These are phyloP conservation scores for Schizopygopsis pylzovi DNA, from an alignment of 2,797 vertebrate genomes.

Conservation along the genomic window DNA sequence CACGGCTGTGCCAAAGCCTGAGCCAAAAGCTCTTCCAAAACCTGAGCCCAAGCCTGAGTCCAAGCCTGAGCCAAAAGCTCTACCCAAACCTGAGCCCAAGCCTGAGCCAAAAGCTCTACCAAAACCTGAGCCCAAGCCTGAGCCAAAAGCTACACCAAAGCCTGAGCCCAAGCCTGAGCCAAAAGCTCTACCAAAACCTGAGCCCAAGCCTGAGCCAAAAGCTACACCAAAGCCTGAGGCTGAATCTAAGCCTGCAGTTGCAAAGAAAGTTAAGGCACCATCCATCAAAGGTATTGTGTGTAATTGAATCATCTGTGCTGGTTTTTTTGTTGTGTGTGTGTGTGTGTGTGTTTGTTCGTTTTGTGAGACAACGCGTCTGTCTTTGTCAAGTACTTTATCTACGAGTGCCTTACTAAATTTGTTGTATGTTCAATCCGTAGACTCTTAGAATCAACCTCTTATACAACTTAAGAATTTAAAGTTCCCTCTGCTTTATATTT, in stretches of 20 bases:
- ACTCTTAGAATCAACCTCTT: slow-evolving; percentile 12
- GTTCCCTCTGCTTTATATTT: slow-evolving; percentile 18
- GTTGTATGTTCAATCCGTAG: slow-evolving; percentile 40
- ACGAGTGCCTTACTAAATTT: slow-evolving; percentile 5
- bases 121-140: slow-evolving; percentile 16
- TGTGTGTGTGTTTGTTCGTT: slow-evolving; percentile 43
- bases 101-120: slow-evolving; percentile 50
- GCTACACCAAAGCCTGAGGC: slow-evolving; percentile 24
- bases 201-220: slow-evolving; percentile 14
- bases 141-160: slow-evolving; percentile 1
- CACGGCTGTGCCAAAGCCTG: background rate
- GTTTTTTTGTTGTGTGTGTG: background rate
- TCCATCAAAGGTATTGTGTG: slow-evolving; percentile 79
- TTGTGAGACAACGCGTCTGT: slow-evolving; percentile 31
- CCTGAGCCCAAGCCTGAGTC: slow-evolving; percentile 55
- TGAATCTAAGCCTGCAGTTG: slow-evolving; percentile 53
- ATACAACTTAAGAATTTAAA: background rate
- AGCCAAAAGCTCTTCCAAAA: slow-evolving; percentile 42
- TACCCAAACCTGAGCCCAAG: slow-evolving; percentile 29
- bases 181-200: slow-evolving; percentile 8
- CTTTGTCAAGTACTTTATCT: slow-evolving; percentile 34
- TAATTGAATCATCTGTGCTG: slow-evolving; percentile 6
- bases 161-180: slow-evolving; percentile 57
- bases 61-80: slow-evolving; percentile 1
- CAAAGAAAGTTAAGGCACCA: slow-evolving; percentile 70